A percentile compares a stretch with the other conserved stretches of the same genome.
phyloP scores from a whole-genome alignment of 2,797 vertebrate species.

The Crocodylus rhombifer region DNA sequence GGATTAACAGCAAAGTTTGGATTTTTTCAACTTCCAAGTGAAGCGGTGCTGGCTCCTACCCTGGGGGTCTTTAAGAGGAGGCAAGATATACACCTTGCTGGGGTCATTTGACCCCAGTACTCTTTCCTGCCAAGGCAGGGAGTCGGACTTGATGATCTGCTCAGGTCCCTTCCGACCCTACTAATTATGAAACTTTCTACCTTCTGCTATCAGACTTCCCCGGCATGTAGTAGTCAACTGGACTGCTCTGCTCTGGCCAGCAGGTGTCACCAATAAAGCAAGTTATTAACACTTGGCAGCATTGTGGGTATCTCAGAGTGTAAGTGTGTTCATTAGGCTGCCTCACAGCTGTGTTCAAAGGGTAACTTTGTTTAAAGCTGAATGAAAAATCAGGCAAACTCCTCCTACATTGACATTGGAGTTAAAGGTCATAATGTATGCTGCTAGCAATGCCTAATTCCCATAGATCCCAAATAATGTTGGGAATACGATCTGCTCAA shows the following conservation, averaged over 20 bases:
- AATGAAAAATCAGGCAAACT: background rate
- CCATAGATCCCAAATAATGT: background rate
- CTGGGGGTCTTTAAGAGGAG: too few relatives aligned
- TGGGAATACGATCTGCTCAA: background rate
- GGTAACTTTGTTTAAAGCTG: background rate
- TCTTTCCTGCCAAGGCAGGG: too few relatives aligned
- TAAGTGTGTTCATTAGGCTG: rapidly evolving
- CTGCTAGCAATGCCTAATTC: background rate
- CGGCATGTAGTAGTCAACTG: background rate
- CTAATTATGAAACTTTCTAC: background rate
- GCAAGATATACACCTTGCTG: too few relatives aligned
- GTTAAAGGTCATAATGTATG: background rate
- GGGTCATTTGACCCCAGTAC: too few relatives aligned
- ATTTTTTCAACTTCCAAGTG: too few relatives aligned
- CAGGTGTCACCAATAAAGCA: background rate
- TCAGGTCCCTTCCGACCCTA: too few relatives aligned
- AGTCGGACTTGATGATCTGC: too few relatives aligned
- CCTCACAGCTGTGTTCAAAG: background rate
- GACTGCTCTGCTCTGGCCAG: background rate
- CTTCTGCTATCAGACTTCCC: background rate
- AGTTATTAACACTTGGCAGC: background rate
- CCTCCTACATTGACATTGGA: background rate
- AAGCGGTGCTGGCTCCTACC: too few relatives aligned
- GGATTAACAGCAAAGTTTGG: too few relatives aligned
- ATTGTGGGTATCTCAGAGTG: background rate